phyloP scores from a whole-genome alignment of 35 echinoderm and acorn worm species.

The Heliocidaris tuberculata region DNA sequence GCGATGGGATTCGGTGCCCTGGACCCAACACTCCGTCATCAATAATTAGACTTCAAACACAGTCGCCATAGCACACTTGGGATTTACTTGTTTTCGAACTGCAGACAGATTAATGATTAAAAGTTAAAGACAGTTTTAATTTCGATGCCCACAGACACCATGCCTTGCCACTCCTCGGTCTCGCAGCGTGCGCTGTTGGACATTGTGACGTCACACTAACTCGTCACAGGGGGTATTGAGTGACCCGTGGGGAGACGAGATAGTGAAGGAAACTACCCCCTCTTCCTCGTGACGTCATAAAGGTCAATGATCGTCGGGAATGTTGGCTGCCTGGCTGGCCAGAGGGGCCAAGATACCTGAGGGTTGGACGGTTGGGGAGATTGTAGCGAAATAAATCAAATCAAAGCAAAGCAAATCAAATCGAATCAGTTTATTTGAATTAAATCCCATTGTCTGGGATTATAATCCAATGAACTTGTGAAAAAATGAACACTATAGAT shows the following conservation, averaged over 20 bases:
- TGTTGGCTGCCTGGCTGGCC: not conserved
- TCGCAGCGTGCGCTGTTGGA: not conserved
- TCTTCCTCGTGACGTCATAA: constrained; percentile 5
- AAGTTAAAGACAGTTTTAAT: not conserved
- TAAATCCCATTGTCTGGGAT: too few relatives aligned
- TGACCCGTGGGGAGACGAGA: not conserved
- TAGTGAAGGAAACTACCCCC: not conserved
- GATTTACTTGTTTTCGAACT: not conserved
- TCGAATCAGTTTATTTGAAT: too few relatives aligned
- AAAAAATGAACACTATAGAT: too few relatives aligned
- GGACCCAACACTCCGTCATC: not conserved
- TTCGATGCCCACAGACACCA: not conserved
- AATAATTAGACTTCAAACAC: not conserved
- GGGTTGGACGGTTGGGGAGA: too few relatives aligned
- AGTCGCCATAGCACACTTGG: not conserved
- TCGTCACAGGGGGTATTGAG: not conserved
- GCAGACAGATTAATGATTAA: not conserved
- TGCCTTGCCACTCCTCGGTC: not conserved
- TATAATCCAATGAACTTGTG: too few relatives aligned
- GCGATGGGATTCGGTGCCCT: not conserved
- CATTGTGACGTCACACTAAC: not conserved
- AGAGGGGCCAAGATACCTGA: not conserved
- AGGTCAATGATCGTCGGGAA: not conserved
- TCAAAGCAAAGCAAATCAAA: too few relatives aligned
- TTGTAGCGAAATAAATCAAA: too few relatives aligned